Conservation (phyloP, 2,113 vertebrate species). For the Shinisaurus crocodilurus region DNA sequence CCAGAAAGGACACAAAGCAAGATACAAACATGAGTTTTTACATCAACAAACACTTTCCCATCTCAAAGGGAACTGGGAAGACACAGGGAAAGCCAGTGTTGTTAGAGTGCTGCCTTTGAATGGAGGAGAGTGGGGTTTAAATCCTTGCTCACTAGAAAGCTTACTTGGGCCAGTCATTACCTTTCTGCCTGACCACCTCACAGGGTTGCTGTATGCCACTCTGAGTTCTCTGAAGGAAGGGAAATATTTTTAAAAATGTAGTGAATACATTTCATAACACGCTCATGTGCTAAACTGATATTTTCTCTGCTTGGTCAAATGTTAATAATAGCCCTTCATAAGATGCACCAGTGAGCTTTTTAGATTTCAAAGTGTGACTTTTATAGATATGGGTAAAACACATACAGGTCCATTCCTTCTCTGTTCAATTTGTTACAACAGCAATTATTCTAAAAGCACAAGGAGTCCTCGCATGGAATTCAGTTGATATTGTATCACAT, state of each 20-base stretch:
- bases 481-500: neutral
- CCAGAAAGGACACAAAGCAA: slow-evolving; percentile 5
- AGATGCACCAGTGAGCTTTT: neutral
- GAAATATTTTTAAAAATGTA: neutral
- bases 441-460: neutral
- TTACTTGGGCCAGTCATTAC: neutral
- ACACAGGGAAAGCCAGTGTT: neutral
- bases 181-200: neutral
- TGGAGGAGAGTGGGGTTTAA: neutral
- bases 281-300: neutral
- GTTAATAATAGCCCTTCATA: neutral
- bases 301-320: neutral
- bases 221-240: neutral
- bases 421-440: too few species aligned
- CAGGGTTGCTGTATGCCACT: neutral
- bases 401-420: neutral
- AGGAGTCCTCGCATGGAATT: neutral
- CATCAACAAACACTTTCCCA: neutral
- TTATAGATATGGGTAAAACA: neutral
- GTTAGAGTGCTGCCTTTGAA: too few species aligned
- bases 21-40: slow-evolving; percentile 19
- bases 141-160: neutral
- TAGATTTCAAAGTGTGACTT: neutral
- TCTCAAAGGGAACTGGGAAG: slow-evolving; percentile 12
- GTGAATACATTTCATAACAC: neutral